phyloP scores from a whole-genome alignment of 2,797 vertebrate species.

The Pseudocheirus occidentalis region DNA sequence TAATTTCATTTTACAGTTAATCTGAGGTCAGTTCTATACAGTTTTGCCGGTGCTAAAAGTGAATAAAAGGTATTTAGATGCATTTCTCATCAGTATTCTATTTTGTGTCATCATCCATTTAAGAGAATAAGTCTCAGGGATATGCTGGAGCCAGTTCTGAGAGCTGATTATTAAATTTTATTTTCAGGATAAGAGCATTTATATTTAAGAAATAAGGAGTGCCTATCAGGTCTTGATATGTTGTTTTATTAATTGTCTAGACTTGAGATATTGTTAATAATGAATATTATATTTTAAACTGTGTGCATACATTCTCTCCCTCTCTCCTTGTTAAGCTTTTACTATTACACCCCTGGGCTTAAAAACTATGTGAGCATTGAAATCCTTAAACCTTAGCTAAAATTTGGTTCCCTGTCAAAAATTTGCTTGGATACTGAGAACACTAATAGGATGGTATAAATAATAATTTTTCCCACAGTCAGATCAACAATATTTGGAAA shows the following conservation, averaged over 20 bases:
- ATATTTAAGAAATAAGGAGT: not conserved
- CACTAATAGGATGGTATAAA: not conserved
- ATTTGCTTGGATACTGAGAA: not conserved
- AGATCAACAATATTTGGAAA: constrained; percentile 3
- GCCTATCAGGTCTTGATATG: not conserved
- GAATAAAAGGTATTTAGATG: not conserved
- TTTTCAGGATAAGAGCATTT: not conserved
- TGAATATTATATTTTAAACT: not conserved
- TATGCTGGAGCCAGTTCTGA: not conserved
- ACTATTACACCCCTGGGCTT: not conserved
- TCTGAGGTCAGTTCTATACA: not conserved
- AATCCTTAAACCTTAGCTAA: not conserved
- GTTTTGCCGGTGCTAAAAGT: not conserved
- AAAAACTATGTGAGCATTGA: not conserved
- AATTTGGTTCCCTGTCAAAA: not conserved
- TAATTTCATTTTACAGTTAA: not conserved
- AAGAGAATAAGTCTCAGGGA: not conserved
- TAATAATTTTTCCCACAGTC: not conserved
- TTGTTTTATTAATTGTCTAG: not conserved
- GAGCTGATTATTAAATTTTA: not conserved
- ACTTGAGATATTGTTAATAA: not conserved
- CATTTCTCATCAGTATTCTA: not conserved
- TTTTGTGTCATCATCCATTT: not conserved
- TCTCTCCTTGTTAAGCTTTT: not conserved
- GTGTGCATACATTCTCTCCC: not conserved